Evolutionary conservation across 64 coral and sea anemone genomes (phyloP), one percentile per base, ranked within the genome.

Genomic region (Actinia equina): DNA sequence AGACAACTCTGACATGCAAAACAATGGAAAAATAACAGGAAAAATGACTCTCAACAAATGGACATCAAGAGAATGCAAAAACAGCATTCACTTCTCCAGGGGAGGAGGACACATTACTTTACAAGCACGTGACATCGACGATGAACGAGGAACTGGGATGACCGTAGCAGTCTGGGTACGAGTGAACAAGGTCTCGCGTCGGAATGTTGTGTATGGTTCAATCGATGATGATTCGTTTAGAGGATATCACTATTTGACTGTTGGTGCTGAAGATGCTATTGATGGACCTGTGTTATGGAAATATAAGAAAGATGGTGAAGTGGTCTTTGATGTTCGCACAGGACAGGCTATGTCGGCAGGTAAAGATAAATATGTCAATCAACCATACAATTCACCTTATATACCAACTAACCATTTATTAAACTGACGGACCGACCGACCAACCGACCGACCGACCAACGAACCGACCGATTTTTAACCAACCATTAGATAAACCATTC

Each of bases 111-210:
- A n/a, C 71, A 71, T 44, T 43, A 59, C 52, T 51, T 77, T 18
- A 80, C 65, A n/a, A 57, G 46, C n/a, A 27, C 57, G 15, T 74
- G 82, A 17, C 70, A 79, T 53, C 44, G 52, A 46, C 67, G 83
- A 11, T 25, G 77, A 51, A 54, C 5, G 9, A 86, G 86, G 20
- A 84, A 78, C 10, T 42, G 83, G 60, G 1, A 86, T 92, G 77
- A 83, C 94, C 0, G 85, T 95, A n/a, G 83, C 88, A 17, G 83
- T 83, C 20, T 95, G 94, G 94, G 59, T 95, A 58, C 94, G 90
- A 84, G 81, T 95, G 17, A 17, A 55, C 2, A 86, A 69, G 20
- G 79, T 89, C n/a, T 79, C 87, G 17, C 76, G 79, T 9, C 44
- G 58, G 8, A 95, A 92, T 60, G 65, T 86, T 8, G 80, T 95